Evolutionary conservation across 2,888 invertebrate genomes (phyloP), one percentile per base, ranked within the genome.

Genomic region (Polyploca ridens): DNA sequence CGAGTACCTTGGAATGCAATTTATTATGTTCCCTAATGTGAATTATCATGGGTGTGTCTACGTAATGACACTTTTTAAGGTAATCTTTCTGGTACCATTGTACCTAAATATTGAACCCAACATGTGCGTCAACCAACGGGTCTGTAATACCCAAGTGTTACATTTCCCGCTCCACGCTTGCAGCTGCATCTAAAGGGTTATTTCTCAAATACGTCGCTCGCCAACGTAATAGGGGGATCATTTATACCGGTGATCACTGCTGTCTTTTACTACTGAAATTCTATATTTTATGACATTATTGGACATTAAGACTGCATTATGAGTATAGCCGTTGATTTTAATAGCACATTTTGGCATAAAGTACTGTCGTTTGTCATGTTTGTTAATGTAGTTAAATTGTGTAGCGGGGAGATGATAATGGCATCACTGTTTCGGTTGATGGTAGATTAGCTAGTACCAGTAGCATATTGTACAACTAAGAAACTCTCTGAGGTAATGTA

Each of bases 131-230:
- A 19, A 54, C 6, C 4, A 8, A 19, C 7, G 19, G 10, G 19
- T 54, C 54, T 19, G 19, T 54, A 54, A 54, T 19, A 54, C 54
- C 19, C 54, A 19, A 58, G 65, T 61, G 72, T 72, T 75, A 76
- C 81, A 81, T 84, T 83, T 81, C 77, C 79, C 77, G 71, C 70
- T 74, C 76, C 69, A 72, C 76, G 77, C 75, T 74, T 85, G 78
- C 85, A 88, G 87, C 86, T 88, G 88, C 88, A 90, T 77, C 84
- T 70, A 83, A 85, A 82, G 83, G 87, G 89, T 85, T 89, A 89
- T 90, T 89, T 90, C 90, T 90, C 90, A 90, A 88, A 85, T 83
- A 78, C 84, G 85, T 84, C 83, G 79, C 79, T 67, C 71, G 70
- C 74, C 73, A 65, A 57, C 74, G 79, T 89, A 88, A 89, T 87